Evolutionary conservation across 1,140 invertebrate genomes (phyloP), one percentile per base, ranked within the genome.

Genomic region (Atta texana): DNA sequence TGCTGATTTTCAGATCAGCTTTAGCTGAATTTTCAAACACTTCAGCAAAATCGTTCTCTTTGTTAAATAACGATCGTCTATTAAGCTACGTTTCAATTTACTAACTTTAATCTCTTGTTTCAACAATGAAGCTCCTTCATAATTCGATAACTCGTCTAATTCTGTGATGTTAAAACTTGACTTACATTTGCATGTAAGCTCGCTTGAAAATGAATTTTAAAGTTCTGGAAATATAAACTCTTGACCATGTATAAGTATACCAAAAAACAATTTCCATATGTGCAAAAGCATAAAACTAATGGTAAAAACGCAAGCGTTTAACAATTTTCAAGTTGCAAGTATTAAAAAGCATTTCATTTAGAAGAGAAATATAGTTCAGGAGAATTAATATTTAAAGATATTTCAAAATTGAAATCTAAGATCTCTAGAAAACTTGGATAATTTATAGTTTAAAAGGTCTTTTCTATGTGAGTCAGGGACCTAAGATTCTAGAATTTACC

Each of bases 81-180:
- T 57, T 34, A 74, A 74, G 53, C 18, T 77, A 63, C 3, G 16
- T n/a, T 28, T 28, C 24, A 44, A 57, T 7, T 6, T 1, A 24
- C 21, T 10, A 61, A 16, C 21, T 77, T 77, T 76, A 76, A 44
- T 63, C 57, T 63, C 34, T 34, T 51, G 16, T 49, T 31, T 28
- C 12, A 3, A 39, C 21, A 6, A 61, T 44, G 24, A 78, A 78
- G 39, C 57, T 78, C 34, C 44, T 24, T 64, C 16, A 78, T 64
- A 78, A 64, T 44, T 78, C 59, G 21, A 12, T 64, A 64, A 49
- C 39, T 24, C 24, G 2, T 49, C 24, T 64, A 51, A 77, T 66
- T 18, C 44, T 78, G n/a, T 28, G 66, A 78, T 64, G 6, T 78
- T 66, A 64, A 78, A 51, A 66, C 16, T 78, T 16, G 44, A 66